Evolutionary conservation across 2,888 invertebrate genomes (phyloP), one percentile per base, ranked within the genome.

Genomic region (Xestoiulus laeticollis): DNA sequence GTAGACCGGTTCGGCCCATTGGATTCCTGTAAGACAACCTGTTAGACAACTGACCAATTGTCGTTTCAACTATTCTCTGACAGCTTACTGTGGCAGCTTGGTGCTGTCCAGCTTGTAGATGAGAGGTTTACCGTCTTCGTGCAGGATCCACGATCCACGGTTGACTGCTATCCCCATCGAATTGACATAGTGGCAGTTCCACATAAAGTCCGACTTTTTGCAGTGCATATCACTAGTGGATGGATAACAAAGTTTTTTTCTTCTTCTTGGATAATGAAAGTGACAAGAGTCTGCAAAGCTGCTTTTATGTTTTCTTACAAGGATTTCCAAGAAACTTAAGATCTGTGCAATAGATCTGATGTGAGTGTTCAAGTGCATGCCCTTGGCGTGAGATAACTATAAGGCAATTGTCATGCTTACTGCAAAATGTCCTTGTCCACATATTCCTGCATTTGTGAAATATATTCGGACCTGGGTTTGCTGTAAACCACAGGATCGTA

Each of bases 401-500:
- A 5, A 5, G 33, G 2, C 2, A 38, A 38, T 5, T 38, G 2
- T 38, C 33, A 38, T 38, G 33, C 33, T 38, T 38, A 14, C 91
- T 90, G 89, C 43, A 91, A 89, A 33, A 92, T 90, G 88, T 92
- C 92, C 85, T 91, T 90, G 89, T 92, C 92, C 19, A 92, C 91
- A 90, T 89, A 91, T 4, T 89, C 87, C 33, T 90, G 90, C 48
- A 91, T 89, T 16, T 90, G 89, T 33, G 89, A 89, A 0, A 90
- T 89, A 86, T 91, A 92, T 38, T 91, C 90, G 19, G 89, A 89
- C 19, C 90, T 89, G 0, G 90, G 90, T 85, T 90, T 90, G 0
- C 91, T 91, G 89, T 91, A 91, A 6, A 90, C 90, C 33, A 91
- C 91, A 2, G 92, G 92, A 89, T 92, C 92, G 89, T 92, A 92